Percentiles rank a stretch among this genome's conserved stretches.
phyloP scores from a whole-genome alignment of 1,140 invertebrate genomes.

The Lineus longissimus region DNA sequence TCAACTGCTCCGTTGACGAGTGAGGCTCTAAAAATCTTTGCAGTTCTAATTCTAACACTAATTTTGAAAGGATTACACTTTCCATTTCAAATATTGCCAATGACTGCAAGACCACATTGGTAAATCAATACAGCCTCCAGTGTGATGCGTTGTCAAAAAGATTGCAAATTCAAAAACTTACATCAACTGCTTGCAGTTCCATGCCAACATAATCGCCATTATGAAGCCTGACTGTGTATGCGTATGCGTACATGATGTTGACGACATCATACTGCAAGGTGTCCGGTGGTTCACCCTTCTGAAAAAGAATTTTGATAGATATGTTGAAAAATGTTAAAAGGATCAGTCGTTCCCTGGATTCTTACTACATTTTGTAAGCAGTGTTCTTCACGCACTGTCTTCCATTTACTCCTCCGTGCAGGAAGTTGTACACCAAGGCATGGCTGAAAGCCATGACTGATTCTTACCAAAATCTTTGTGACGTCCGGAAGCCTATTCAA shows the following conservation, averaged over 20 bases:
- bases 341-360: not conserved
- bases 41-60: not conserved
- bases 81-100: too few relatives aligned
- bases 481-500: constrained; percentile 22
- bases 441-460: not conserved
- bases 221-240: not conserved
- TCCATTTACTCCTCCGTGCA: too few relatives aligned
- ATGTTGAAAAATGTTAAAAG: not conserved
- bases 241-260: not conserved
- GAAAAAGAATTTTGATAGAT: not conserved
- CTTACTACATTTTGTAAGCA: not conserved
- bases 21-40: too few relatives aligned
- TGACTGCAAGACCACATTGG: too few relatives aligned
- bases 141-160: too few relatives aligned
- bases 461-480: constrained; percentile 9
- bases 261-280: not conserved
- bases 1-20: too few relatives aligned
- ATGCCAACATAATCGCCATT: constrained; percentile 1
- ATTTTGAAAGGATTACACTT: too few relatives aligned
- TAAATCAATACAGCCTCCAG: too few relatives aligned
- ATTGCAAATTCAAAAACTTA: not conserved
- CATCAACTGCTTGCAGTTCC: not conserved
- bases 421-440: not conserved
- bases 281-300: not conserved
- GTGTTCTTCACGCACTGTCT: not conserved